phyloP scores from a whole-genome alignment of 1,140 invertebrate genomes.

The Trypoxylus dichotomus region DNA sequence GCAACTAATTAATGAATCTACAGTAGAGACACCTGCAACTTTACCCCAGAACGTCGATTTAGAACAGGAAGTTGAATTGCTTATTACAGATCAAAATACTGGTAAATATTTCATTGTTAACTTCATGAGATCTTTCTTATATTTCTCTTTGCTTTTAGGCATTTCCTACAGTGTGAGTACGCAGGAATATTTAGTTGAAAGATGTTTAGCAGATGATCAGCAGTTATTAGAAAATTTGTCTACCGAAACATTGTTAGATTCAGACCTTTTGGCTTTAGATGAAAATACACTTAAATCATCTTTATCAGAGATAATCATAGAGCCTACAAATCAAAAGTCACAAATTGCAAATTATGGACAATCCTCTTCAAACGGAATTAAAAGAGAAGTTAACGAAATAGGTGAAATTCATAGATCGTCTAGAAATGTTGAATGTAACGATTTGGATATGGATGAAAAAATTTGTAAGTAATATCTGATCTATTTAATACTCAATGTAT shows the following conservation, averaged over 20 bases:
- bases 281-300: constrained; percentile 47
- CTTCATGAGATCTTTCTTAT: not conserved
- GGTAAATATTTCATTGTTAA: constrained; percentile 34
- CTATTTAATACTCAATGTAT: constrained; percentile 27
- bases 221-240: constrained; percentile 45
- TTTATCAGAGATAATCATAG: constrained; percentile 39
- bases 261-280: constrained; percentile 46
- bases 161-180: constrained; percentile 49
- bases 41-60: constrained; percentile 21
- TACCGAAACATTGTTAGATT: constrained; percentile 45
- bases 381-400: constrained; percentile 13
- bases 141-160: constrained; percentile 33
- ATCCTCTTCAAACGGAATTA: constrained; percentile 10
- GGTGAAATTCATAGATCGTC: not conserved
- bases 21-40: constrained; percentile 16
- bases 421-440: not conserved
- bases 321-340: constrained; percentile 34
- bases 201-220: constrained; percentile 47
- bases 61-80: constrained; percentile 49
- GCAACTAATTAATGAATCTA: constrained; percentile 4
- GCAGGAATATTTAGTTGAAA: constrained; percentile 48
- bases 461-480: constrained; percentile 40
- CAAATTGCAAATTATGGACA: not conserved
- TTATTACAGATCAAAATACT: constrained; percentile 52
- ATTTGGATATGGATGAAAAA: constrained; percentile 39